phyloP scores from a whole-genome alignment of 1,140 invertebrate species.

The Zaprionus vittiger region DNA sequence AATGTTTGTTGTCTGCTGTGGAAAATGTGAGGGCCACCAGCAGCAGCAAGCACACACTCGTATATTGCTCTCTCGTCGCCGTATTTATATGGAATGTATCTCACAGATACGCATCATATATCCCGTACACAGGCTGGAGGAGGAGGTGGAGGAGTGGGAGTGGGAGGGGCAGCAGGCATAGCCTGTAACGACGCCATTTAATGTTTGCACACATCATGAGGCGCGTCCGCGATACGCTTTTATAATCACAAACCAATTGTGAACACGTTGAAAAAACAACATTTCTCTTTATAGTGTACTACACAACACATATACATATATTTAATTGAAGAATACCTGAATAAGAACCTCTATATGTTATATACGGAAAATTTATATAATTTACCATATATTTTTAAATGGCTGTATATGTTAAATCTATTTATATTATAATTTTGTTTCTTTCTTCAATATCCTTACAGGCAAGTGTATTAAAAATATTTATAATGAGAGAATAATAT shows the following conservation, averaged over 20 bases:
- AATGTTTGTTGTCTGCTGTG: slow-evolving; percentile 64
- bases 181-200: slow-evolving; percentile 65
- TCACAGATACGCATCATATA: slow-evolving; percentile 82
- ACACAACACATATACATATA: too few relatives aligned
- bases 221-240: slow-evolving; percentile 67
- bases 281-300: neutral
- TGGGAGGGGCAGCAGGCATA: neutral
- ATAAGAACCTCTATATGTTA: too few relatives aligned
- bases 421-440: too few relatives aligned
- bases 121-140: slow-evolving; percentile 18
- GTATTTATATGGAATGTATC: slow-evolving; percentile 79
- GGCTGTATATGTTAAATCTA: too few relatives aligned
- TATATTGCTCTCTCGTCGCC: slow-evolving; percentile 48
- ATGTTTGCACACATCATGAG: slow-evolving; percentile 80
- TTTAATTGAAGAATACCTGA: neutral
- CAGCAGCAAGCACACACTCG: neutral
- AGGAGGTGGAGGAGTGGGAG: neutral
- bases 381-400: too few relatives aligned
- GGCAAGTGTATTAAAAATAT: too few relatives aligned
- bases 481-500: too few relatives aligned
- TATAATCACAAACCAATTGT: slow-evolving; percentile 80
- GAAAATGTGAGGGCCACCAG: slow-evolving; percentile 35
- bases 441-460: too few relatives aligned
- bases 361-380: too few relatives aligned
- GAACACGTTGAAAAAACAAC: slow-evolving; percentile 45